Evolutionary conservation across 92 coral and sea anemone genomes (phyloP).

Genomic region (Zoanthus gigantus): DNA sequence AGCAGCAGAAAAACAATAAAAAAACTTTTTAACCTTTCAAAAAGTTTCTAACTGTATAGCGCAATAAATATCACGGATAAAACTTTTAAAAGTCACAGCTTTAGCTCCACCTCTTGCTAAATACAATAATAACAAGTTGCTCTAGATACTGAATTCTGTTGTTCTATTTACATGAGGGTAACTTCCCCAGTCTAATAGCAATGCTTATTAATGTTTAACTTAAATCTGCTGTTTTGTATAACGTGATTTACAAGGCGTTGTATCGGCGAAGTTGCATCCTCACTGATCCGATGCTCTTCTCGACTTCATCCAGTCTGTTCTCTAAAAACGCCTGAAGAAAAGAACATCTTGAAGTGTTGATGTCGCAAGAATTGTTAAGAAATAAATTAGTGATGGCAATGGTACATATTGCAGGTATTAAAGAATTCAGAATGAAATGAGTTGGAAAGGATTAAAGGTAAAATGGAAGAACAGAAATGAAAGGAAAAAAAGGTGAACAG

Average conservation of each 20-base stretch:
- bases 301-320: conserved; percentile 77
- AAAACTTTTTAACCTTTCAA: not conserved
- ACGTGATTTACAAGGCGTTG: conserved; percentile 47
- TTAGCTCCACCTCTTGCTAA: not conserved
- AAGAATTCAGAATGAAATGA: not conserved
- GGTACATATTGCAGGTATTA: not conserved
- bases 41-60: not conserved
- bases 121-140: not conserved
- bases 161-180: not conserved
- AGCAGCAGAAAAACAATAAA: not conserved
- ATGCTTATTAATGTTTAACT: not conserved
- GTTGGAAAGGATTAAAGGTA: not conserved
- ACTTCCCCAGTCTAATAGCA: not conserved
- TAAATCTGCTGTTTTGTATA: not conserved
- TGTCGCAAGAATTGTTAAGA: not conserved
- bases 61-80: not conserved
- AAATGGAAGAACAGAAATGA: not conserved
- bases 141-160: not conserved
- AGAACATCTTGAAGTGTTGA: not conserved
- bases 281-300: conserved; percentile 72
- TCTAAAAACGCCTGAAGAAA: conserved; percentile 75
- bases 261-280: conserved; percentile 72
- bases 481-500: not conserved
- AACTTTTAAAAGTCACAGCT: too few relatives aligned
- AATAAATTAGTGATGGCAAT: not conserved